Conservation (phyloP, 2,888 invertebrate genomes). For the Caenorhabditis sp. region DNA sequence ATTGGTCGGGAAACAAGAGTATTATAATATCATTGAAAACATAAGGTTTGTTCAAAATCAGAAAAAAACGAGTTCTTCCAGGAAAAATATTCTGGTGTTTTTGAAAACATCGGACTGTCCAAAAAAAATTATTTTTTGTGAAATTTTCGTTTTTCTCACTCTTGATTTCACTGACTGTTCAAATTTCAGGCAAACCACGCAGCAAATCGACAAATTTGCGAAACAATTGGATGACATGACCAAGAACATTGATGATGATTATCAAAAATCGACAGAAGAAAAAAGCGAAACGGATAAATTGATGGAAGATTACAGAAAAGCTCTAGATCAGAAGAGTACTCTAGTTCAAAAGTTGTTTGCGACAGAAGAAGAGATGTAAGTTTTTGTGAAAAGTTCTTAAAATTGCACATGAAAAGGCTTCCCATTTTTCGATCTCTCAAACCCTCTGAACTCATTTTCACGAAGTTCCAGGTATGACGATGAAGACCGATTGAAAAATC, state of each 20-base stretch:
- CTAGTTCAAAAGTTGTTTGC: constrained; percentile 44
- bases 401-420: neutral
- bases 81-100: neutral
- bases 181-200: constrained; percentile 14
- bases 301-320: constrained; percentile 51
- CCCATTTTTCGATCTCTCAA: neutral
- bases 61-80: neutral
- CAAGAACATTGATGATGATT: constrained; percentile 28
- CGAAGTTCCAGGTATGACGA: constrained; percentile 51
- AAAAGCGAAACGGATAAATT: constrained; percentile 55
- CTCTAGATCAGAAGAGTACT: constrained; percentile 46
- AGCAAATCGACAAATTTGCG: constrained; percentile 30
- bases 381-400: neutral
- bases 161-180: too few species aligned
- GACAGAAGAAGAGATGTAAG: constrained; percentile 49
- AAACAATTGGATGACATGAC: constrained; percentile 36
- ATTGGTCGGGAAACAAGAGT: constrained; percentile 48
- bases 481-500: constrained; percentile 43
- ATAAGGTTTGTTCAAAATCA: constrained; percentile 15
- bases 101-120: too few species aligned
- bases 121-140: neutral
- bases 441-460: neutral
- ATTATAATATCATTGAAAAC: constrained; percentile 57
- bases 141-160: neutral
- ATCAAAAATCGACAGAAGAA: constrained; percentile 52